phyloP scores from a whole-genome alignment of 1,140 invertebrate genomes.

The Gryon sp. region DNA sequence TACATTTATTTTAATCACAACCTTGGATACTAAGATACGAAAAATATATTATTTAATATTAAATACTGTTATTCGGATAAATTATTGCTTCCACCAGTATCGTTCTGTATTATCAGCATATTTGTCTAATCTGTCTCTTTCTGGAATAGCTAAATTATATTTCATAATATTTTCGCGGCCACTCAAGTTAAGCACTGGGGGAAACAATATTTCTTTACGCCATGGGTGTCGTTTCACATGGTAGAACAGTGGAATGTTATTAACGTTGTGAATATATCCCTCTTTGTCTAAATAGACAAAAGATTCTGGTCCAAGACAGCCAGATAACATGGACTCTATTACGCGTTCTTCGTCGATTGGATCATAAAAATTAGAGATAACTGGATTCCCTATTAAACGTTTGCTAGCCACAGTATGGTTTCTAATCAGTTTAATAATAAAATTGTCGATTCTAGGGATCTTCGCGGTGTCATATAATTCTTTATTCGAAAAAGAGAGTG shows the following conservation, averaged over 20 bases:
- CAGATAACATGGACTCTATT: background rate
- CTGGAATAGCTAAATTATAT: slow-evolving; percentile 2
- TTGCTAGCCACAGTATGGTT: slow-evolving; percentile 12
- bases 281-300: slow-evolving; percentile 8
- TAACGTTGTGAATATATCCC: background rate
- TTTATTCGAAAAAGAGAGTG: too few species aligned
- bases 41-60: too few species aligned
- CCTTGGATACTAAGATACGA: too few species aligned
- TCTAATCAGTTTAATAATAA: slow-evolving; percentile 50
- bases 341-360: background rate
- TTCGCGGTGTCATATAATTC: slow-evolving; percentile 47
- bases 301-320: background rate
- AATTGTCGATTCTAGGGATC: slow-evolving; percentile 57
- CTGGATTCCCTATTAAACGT: background rate
- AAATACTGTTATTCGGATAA: too few species aligned
- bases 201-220: slow-evolving; percentile 18
- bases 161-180: background rate
- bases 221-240: slow-evolving; percentile 6
- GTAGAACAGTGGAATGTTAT: slow-evolving; percentile 14
- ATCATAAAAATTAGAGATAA: slow-evolving; percentile 3
- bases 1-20: too few species aligned
- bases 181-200: background rate
- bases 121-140: slow-evolving; percentile 7
- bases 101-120: slow-evolving; percentile 3
- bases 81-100: slow-evolving; percentile 44